phyloP scores from a whole-genome alignment of 2,113 vertebrate genomes.

The Phoxinus phoxinus region DNA sequence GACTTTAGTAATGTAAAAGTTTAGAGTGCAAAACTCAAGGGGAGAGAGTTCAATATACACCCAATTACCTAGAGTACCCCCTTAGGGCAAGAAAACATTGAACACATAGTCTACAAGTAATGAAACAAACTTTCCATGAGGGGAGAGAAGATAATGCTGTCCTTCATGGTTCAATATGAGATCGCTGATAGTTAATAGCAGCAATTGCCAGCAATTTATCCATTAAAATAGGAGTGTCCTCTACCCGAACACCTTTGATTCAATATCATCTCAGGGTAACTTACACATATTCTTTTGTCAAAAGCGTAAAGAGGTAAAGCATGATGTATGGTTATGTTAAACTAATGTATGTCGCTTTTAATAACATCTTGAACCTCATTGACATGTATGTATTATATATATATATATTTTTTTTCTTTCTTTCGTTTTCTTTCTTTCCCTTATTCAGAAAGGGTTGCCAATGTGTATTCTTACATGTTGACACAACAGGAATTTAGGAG shows the following conservation, averaged over 20 bases:
- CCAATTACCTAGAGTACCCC: constrained; percentile 27
- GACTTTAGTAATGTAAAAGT: constrained; percentile 21
- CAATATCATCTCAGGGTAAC: background rate
- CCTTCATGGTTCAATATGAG: constrained; percentile 45
- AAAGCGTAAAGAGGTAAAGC: background rate
- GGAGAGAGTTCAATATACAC: constrained; percentile 27
- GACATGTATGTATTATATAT: no score
- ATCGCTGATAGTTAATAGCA: constrained; percentile 28
- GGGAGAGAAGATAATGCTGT: constrained; percentile 16
- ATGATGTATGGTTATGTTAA: background rate
- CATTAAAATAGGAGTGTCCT: background rate
- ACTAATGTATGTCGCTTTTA: background rate
- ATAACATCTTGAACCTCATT: background rate
- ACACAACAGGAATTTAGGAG: no score
- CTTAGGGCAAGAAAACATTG: constrained; percentile 11
- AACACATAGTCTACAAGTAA: constrained; percentile 23
- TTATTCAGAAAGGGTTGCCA: no score
- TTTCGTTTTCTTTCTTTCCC: no score
- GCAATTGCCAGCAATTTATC: constrained; percentile 3
- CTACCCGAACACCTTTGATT: background rate
- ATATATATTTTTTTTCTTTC: no score
- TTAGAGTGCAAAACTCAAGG: constrained; percentile 36
- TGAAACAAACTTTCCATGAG: constrained; percentile 30
- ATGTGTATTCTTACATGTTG: no score
- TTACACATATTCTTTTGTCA: background rate